Base-by-base conservation (phyloP, 2,888 invertebrate genomes). In the Stenotaenia linearis region DNA sequence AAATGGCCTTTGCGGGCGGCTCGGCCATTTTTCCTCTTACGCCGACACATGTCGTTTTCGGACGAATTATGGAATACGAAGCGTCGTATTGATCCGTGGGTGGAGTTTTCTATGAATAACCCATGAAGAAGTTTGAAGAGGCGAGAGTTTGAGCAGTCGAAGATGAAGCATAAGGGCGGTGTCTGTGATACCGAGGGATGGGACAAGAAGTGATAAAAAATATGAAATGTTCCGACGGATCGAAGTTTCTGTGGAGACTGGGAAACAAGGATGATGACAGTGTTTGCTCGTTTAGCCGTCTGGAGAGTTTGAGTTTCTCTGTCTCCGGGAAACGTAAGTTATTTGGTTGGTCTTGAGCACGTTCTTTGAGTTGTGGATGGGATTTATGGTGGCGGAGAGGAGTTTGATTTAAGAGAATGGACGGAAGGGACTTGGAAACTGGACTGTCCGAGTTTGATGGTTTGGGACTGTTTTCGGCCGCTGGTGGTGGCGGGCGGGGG, bases 81-180 rank as follows among this genome's bases (percentile, higher is more conserved):
- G 61, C 61, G 61, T 61, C 23, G 25, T 61, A 61, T 61, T 61
- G 61, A 61, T 61, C 61, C 61, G 25, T 25, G 61, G 61, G 61
- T 61, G 25, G 61, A 61, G 61, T 61, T 61, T 45, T 23, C 23
- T 61, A 61, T 61, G 61, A 61, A 61, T 61, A 61, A 61, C 61
- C 61, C 61, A 61, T 61, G 61, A 61, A 61, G 61, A 61, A 61
- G 28, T 61, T 61, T 23, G 61, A 25, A 61, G 61, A 23, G 61
- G 28, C 25, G 25, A 15, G 28, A 61, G 61, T 61, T 61, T 23
- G 61, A 61, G 45, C 45, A 45, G 45, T 45, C 45, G 45, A 45
- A 45, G 45, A 45, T 45, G 45, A 15, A 45, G 15, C 61, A 61
- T 61, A 15, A 61, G 61, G 61, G 61, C 28, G 61, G 61, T 25